phyloP scores from a whole-genome alignment of 2,888 invertebrate species.

The Acronicta leporina region DNA sequence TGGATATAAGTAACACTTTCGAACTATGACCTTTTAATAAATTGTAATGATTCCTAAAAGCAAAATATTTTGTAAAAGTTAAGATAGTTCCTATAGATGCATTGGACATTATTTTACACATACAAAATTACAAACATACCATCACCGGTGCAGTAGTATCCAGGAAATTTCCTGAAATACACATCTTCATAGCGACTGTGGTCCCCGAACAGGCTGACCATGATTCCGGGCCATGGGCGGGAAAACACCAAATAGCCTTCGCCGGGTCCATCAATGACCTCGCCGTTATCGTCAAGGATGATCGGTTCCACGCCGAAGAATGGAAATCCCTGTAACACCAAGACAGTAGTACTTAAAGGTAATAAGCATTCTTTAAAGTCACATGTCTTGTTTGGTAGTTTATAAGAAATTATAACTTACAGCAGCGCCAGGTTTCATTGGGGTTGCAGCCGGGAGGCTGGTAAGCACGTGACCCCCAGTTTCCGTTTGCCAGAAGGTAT shows the following conservation, averaged over 20 bases:
- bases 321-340: slow-evolving; percentile 93
- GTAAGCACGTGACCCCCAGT: slow-evolving; percentile 99
- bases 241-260: slow-evolving; percentile 98
- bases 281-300: slow-evolving; percentile 96
- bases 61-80: no score
- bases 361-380: no score
- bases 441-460: slow-evolving; percentile 98
- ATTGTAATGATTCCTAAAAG: no score
- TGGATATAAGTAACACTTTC: no score
- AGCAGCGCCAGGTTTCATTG: slow-evolving; percentile 99
- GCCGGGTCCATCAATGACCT: slow-evolving; percentile 95
- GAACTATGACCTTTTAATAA: no score
- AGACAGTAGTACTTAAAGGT: no score
- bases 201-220: slow-evolving; percentile 97
- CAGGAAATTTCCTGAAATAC: slow-evolving; percentile 98
- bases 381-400: no score
- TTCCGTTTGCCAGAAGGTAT: slow-evolving; percentile 99
- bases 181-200: slow-evolving; percentile 97
- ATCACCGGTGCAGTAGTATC: slow-evolving; percentile 99
- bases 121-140: slow-evolving; percentile 89
- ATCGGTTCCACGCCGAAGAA: slow-evolving; percentile 98
- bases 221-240: slow-evolving; percentile 99
- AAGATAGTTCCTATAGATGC: no score
- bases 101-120: no score
- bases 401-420: slow-evolving; percentile 89